These are phyloP conservation scores for Eubasilissa splendida DNA, from an alignment of 2,888 invertebrate genomes.

Conservation along the genomic window DNA sequence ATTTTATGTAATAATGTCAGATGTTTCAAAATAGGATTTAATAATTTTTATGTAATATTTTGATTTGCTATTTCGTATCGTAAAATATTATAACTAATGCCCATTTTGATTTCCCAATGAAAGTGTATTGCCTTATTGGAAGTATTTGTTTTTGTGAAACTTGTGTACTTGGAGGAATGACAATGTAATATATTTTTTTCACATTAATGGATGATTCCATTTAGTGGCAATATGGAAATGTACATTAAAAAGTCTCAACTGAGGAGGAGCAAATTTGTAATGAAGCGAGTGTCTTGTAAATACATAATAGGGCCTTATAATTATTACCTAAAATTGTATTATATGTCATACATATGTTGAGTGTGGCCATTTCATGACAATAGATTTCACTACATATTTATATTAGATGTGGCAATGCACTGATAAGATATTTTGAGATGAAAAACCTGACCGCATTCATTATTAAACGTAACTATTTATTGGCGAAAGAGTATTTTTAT, in stretches of 20 bases:
- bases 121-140: background rate
- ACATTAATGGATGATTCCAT: background rate
- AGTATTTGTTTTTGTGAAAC: background rate
- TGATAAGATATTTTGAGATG: conserved; percentile 47
- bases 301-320: conserved; percentile 58
- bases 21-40: too few relatives aligned
- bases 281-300: conserved; percentile 57
- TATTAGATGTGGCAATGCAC: conserved; percentile 53
- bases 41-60: too few relatives aligned
- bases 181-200: background rate
- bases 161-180: background rate
- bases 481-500: conserved; percentile 53
- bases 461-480: conserved; percentile 38
- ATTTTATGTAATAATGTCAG: too few relatives aligned
- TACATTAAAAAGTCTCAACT: conserved; percentile 27
- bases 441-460: conserved; percentile 38
- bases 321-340: conserved; percentile 53
- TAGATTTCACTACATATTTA: conserved; percentile 54
- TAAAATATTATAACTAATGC: too few relatives aligned
- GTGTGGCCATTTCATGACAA: conserved; percentile 57
- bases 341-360: conserved; percentile 49
- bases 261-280: conserved; percentile 22
- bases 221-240: background rate
- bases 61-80: too few relatives aligned
- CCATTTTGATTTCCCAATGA: too few relatives aligned